Evolutionary conservation across 2,113 vertebrate species (phyloP).

Genomic region (Labeo catla): DNA sequence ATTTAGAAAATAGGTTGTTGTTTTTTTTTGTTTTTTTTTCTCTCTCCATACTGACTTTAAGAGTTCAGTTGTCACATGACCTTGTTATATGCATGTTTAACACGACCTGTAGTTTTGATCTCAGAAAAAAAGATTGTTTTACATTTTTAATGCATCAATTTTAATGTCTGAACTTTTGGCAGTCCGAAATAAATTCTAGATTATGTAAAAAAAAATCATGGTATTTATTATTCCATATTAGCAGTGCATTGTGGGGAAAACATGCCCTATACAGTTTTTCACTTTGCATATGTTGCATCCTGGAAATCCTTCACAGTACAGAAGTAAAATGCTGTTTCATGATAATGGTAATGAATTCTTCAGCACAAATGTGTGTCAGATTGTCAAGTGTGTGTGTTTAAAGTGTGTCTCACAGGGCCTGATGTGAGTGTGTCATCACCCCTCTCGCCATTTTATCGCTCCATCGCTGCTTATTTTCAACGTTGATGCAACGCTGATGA

Average conservation of each 20-base stretch:
- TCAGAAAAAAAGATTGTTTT: background rate
- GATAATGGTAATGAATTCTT: background rate
- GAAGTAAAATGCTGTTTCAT: background rate
- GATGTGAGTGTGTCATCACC: constrained; percentile 19
- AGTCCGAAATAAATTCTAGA: background rate
- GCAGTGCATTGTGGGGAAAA: too few species aligned
- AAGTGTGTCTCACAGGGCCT: background rate
- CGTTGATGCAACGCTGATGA: constrained; percentile 43
- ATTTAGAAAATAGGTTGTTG: background rate
- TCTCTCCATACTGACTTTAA: background rate
- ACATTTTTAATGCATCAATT: background rate
- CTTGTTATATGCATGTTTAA: background rate
- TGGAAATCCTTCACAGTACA: background rate
- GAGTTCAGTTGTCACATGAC: background rate
- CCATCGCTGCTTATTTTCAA: constrained; percentile 29
- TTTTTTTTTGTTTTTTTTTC: too few species aligned
- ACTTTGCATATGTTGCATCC: background rate
- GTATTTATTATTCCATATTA: too few species aligned
- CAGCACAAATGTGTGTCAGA: background rate
- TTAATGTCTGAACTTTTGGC: background rate
- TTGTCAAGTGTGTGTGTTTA: constrained; percentile 12
- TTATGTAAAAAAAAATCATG: background rate
- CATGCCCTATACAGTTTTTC: background rate
- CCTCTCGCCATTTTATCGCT: constrained; percentile 12
- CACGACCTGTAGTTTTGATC: background rate